Evolutionary conservation across 2,113 vertebrate genomes (phyloP).

Genomic region (Alosa alosa): DNA sequence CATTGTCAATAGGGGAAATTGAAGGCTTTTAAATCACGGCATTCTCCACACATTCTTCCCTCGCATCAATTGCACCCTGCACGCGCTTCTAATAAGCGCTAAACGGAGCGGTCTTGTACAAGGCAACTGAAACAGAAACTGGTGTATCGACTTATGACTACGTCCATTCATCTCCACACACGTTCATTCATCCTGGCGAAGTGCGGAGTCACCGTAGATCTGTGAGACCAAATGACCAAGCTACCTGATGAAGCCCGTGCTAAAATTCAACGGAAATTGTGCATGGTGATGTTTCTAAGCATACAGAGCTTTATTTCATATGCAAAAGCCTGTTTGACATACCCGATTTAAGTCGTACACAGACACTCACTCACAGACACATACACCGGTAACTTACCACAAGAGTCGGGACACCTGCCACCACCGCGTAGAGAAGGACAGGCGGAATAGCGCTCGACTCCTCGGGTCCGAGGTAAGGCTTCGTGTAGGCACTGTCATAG

Average conservation of each 20-base stretch:
- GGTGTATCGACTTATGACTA: conserved; percentile 11
- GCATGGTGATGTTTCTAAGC: neutral
- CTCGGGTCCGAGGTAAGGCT: conserved; percentile 92
- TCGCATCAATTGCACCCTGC: neutral
- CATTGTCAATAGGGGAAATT: neutral
- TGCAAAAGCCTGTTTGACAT: neutral
- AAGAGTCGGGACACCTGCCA: conserved; percentile 85
- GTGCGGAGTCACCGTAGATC: neutral
- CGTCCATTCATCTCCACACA: conserved; percentile 1
- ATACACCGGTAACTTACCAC: conserved; percentile 78
- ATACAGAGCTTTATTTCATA: neutral
- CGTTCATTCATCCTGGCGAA: neutral
- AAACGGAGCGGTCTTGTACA: neutral
- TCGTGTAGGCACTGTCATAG: conserved; percentile 89
- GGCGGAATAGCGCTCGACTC: conserved; percentile 89
- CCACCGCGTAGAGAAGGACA: conserved; percentile 84
- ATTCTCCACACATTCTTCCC: neutral
- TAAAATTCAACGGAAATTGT: neutral
- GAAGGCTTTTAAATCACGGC: neutral
- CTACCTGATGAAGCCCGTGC: neutral
- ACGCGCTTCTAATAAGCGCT: conserved; percentile 3
- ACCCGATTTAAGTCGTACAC: neutral
- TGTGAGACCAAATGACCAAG: neutral
- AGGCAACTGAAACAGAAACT: neutral
- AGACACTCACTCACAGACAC: neutral